Evolutionary conservation across 2,113 vertebrate species (phyloP).

Genomic region (Hemicordylus capensis): DNA sequence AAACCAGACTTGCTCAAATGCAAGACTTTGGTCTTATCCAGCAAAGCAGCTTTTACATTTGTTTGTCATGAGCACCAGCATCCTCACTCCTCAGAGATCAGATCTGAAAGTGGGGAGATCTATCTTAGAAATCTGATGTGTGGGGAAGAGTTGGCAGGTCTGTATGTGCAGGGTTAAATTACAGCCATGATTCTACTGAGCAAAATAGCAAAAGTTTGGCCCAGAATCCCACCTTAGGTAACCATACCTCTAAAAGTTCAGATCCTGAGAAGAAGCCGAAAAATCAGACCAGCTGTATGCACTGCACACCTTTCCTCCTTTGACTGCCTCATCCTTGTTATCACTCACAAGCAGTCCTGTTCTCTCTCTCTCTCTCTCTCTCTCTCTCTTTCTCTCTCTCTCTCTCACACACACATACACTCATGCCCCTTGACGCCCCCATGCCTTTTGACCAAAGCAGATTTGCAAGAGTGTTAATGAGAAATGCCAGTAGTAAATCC

Average conservation of each 20-base stretch:
- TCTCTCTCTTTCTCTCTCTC: fast-evolving
- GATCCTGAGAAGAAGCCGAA: neutral
- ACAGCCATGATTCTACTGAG: neutral
- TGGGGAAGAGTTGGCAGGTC: too few relatives aligned
- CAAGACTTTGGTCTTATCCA: too few relatives aligned
- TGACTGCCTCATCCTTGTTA: neutral
- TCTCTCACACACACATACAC: neutral
- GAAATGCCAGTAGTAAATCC: neutral
- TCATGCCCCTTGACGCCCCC: neutral
- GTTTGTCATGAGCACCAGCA: too few relatives aligned
- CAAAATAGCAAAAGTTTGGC: neutral
- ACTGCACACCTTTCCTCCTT: fast-evolving
- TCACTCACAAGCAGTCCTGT: neutral
- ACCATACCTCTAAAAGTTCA: neutral
- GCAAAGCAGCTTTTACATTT: too few relatives aligned
- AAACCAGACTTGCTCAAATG: too few relatives aligned
- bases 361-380: too few relatives aligned
- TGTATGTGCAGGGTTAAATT: too few relatives aligned
- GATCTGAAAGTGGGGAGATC: too few relatives aligned
- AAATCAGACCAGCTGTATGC: neutral
- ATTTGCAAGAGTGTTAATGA: constrained; percentile 19
- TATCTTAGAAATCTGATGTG: too few relatives aligned
- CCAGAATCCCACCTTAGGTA: neutral
- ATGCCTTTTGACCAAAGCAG: neutral
- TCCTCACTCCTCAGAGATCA: too few relatives aligned